These are phyloP conservation scores for Nemurella pictetii DNA, from an alignment of 2,888 invertebrate genomes.

Conservation along the genomic window DNA sequence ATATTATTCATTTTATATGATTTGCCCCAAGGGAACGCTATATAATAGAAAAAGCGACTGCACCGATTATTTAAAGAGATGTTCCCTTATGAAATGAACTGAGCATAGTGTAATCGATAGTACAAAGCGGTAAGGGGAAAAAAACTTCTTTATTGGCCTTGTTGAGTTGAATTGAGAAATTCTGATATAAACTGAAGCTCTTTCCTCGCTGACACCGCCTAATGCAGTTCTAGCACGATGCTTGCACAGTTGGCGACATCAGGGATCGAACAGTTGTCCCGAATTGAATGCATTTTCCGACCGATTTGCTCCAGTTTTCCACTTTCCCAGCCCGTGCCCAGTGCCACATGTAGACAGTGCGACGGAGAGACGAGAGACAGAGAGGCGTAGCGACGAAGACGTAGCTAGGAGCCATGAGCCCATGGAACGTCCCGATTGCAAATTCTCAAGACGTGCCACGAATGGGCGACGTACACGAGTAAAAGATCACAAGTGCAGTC, in stretches of 20 bases:
- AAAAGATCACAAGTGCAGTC: background rate
- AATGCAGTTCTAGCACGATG: background rate
- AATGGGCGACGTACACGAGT: background rate
- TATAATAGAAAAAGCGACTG: background rate
- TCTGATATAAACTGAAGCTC: background rate
- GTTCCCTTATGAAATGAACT: background rate
- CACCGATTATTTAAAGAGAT: background rate
- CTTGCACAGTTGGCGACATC: background rate
- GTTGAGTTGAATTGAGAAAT: background rate
- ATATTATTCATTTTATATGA: background rate
- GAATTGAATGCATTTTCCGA: background rate
- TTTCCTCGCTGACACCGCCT: background rate
- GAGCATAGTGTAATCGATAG: too few species aligned
- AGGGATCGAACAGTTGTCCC: background rate
- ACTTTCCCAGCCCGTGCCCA: background rate
- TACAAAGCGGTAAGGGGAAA: background rate
- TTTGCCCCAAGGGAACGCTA: background rate
- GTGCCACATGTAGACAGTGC: too few species aligned
- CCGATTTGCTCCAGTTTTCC: background rate
- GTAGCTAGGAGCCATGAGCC: background rate
- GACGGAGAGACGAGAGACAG: too few species aligned
- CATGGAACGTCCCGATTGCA: background rate
- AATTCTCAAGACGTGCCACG: background rate
- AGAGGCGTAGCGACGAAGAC: background rate
- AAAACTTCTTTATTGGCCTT: background rate